Base-by-base conservation (phyloP, 2,797 vertebrate species). In the Cryptoprocta ferox region DNA sequence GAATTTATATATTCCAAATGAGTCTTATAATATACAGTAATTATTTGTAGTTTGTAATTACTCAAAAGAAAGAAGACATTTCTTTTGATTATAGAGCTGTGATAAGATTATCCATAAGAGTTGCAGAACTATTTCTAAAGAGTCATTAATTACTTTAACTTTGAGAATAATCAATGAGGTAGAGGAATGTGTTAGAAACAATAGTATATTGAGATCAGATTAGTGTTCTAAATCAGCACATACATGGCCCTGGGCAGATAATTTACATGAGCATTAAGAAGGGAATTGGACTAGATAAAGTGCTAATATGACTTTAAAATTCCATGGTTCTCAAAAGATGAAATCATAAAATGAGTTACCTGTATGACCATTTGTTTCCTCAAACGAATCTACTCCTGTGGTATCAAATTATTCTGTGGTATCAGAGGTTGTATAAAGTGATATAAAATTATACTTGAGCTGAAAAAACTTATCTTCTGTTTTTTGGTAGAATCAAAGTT, bases 11-110 rank as follows among this genome's bases (percentile, higher is more conserved):
- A 1, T 81, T 96, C 7, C 5, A 89, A 94, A 50, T 35, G 19
- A 89, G 11, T 66, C 86, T 91, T 53, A 42, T 87, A 95, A 63
- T 82, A 65, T 35, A 12, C 39, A 48, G 37, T 80, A 68, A 82
- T 75, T 81, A n/a, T 82, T 59, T 80, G 12, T 89, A 76, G 32
- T 80, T 95, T 95, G 6, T 42, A 65, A 75, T 91, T 88, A 70
- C 5, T 91, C 10, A 78, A 94, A 6, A 10, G 24, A 91, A 91
- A 63, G 13, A 70, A 87, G 13, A 39, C 2, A 45, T 35, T 56
- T 0, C 30, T 75, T 82, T 84, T 84, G 30, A 81, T 28, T 90
- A 86, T 68, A 50, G 19, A n/a, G 37, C 39, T 59, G n/a, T 53
- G n/a, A 2, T 83, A 86, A 32, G 24, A 18, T 82, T 56, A 76